Evolutionary conservation across 2,888 invertebrate genomes (phyloP).

Genomic region (Empis livida): DNA sequence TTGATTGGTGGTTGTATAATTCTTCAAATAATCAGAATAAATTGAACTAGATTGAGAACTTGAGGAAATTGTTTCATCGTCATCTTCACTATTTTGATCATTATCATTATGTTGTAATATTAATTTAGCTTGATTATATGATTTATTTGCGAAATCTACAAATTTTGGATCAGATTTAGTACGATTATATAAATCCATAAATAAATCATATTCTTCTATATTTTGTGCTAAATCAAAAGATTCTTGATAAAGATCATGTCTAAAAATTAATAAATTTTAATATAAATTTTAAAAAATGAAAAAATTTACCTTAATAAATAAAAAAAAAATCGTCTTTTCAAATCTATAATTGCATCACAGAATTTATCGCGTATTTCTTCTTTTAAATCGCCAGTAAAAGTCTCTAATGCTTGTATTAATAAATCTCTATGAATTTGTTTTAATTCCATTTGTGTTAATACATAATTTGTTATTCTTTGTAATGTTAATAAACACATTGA

Average conservation of each 20-base stretch:
- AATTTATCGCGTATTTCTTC: slow-evolving; percentile 57
- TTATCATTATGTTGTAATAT: slow-evolving; percentile 25
- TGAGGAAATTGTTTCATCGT: slow-evolving; percentile 45
- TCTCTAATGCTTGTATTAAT: slow-evolving; percentile 66
- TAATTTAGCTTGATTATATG: slow-evolving; percentile 51
- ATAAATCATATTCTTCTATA: slow-evolving; percentile 73
- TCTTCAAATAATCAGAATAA: slow-evolving; percentile 45
- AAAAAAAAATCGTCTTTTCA: slow-evolving; percentile 79
- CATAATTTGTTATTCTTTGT: slow-evolving; percentile 55
- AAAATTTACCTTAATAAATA: slow-evolving; percentile 59
- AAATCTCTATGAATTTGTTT: slow-evolving; percentile 36
- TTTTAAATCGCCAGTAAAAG: slow-evolving; percentile 57
- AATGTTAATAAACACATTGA: slow-evolving; percentile 60
- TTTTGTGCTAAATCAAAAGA: slow-evolving; percentile 78
- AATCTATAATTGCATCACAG: slow-evolving; percentile 62
- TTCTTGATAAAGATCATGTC: slow-evolving; percentile 62
- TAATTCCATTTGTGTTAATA: slow-evolving; percentile 31
- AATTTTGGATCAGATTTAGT: slow-evolving; percentile 48
- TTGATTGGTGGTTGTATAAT: slow-evolving; percentile 3
- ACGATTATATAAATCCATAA: slow-evolving; percentile 67
- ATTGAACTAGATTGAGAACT: slow-evolving; percentile 51
- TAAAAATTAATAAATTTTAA: slow-evolving; percentile 18
- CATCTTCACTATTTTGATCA: slow-evolving; percentile 20
- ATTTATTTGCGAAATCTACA: slow-evolving; percentile 50
- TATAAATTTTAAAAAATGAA: not conserved